Evolutionary conservation across 2,888 invertebrate genomes (phyloP), one percentile per base, ranked within the genome.

Genomic region (Clitarchus hookeri): DNA sequence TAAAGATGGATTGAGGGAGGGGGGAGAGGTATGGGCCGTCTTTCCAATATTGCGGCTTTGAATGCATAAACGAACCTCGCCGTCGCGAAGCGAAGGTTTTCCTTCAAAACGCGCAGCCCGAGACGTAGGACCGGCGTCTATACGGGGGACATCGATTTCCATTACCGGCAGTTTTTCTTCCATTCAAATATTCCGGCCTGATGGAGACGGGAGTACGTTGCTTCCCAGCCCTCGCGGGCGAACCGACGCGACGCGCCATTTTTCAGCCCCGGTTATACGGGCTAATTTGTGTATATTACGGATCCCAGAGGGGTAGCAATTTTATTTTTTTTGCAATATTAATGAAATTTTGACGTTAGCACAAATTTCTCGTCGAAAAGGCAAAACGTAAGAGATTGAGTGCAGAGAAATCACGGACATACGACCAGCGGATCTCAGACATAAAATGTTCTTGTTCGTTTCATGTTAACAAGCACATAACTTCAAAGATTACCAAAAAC

Each of bases 11-110:
- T n/a, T n/a, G n/a, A n/a, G 23, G 65, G 65, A 19, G 19, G 48
- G 65, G 65, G 23, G 1, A 19, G n/a, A 6, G 65, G 65, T 19
- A n/a, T 1, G 23, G n/a, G 65, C n/a, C 65, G 16, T 65, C 65
- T 65, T 65, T 65, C 65, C 65, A 65, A 65, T 65, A 65, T 65
- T 19, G 65, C 19, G 65, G 65, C n/a, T 65, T 65, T 65, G 65
- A 65, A 65, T 65, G 65, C 65, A 65, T 65, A 65, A 65, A 65
- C 65, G 65, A 65, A 65, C 23, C 23, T 65, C 65, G 65, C 65
- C 16, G 3, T n/a, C 65, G 65, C 65, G 65, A 65, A 8, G 53
- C 65, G 65, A n/a, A 23, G 65, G 65, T 19, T 16, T 19, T 65
- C 8, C 48, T 8, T 16, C 48, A 53, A 53, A 53, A 53, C 65